A percentile compares a stretch with the other conserved stretches of the same genome.
Conservation (phyloP, 2,888 invertebrate species). For the Tenthredo mesomela region DNA sequence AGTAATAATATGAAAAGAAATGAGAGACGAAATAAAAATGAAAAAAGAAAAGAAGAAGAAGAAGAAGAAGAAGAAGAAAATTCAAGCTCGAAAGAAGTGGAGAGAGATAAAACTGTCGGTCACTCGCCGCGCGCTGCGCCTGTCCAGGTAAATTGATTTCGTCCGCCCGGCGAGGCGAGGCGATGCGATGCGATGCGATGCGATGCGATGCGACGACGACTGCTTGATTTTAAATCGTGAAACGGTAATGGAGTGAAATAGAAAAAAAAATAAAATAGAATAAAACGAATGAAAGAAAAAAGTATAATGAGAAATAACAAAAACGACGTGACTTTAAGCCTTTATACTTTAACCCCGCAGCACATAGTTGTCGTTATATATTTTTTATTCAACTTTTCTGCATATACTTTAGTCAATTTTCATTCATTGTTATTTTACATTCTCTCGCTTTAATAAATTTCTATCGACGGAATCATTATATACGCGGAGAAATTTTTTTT, state of each 20-base stretch:
- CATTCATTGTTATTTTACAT: background rate
- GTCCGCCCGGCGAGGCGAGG: background rate
- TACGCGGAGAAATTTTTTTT: background rate
- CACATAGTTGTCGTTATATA: background rate
- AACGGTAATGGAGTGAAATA: constrained; percentile 3
- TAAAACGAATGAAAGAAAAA: background rate
- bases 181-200: background rate
- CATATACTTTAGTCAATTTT: background rate
- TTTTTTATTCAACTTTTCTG: background rate
- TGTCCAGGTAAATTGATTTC: constrained; percentile 38
- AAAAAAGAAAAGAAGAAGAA: background rate
- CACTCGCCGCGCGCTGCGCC: constrained; percentile 5
- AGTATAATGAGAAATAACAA: background rate
- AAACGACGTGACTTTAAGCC: background rate
- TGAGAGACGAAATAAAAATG: background rate
- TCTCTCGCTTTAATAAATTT: background rate
- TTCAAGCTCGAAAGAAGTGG: background rate
- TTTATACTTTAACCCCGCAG: background rate
- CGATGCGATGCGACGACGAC: background rate
- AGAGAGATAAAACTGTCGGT: constrained; percentile 28
- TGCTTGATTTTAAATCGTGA: constrained; percentile 8
- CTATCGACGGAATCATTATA: background rate
- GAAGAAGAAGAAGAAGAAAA: background rate
- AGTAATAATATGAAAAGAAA: background rate
- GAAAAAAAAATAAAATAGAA: background rate